Evolutionary conservation across 2,113 vertebrate genomes (phyloP), one percentile per base, ranked within the genome.

Genomic region (Gobio gobio): DNA sequence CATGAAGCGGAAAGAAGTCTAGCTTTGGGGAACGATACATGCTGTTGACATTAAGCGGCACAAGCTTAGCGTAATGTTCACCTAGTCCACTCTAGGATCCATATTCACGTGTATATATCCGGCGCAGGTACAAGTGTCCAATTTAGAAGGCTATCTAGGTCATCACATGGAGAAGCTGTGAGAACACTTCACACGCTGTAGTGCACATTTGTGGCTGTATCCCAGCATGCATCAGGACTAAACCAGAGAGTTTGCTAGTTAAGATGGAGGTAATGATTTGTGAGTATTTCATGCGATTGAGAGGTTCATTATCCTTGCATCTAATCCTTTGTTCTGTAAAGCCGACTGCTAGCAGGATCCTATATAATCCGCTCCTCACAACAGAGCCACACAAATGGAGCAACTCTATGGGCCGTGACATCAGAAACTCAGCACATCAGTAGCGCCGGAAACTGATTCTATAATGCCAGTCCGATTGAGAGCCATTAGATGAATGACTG

Each of bases 111-210:
- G 29, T 29, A 26, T 58, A 51, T n/a, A 58, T 78, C 54, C 36
- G 29, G 20, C 75, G 3, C 18, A 5, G 91, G 88, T 88, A 87
- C 91, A 91, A 87, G 90, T 88, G 91, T 87, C 89, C 51, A 90
- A 89, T 90, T 91, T 90, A 89, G 84, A 92, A 90, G 82, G 86
- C 87, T 88, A 93, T 93, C 91, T 94, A 90, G 93, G 93, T 94
- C 91, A 93, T 85, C 87, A 92, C 90, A 91, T 91, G 90, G 88
- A 76, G 89, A 92, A 90, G 86, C 0, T 24, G 84, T 88, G 86
- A 88, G 86, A 87, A 86, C 88, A 91, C 86, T 76, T 88, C 84
- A 88, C 8, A 88, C 29, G 82, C 14, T 40, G 86, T 70, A 87
- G 82, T 73, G 16, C 64, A 24, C 26, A 78, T 51, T 36, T 54